These are phyloP conservation scores for Tetragnatha montana DNA, from an alignment of 2,888 invertebrate species.

Conservation along the genomic window DNA sequence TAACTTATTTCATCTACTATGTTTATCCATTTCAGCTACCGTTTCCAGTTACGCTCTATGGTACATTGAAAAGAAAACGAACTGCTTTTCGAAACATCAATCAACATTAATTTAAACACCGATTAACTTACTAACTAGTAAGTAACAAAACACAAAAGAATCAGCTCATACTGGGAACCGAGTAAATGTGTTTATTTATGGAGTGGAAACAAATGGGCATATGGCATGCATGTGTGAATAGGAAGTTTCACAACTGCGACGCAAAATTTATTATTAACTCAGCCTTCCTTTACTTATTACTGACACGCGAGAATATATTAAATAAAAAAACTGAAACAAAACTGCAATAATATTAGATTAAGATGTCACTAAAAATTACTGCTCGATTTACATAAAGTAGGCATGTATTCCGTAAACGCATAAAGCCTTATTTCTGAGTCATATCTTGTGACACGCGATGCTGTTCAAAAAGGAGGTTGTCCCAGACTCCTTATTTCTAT, in stretches of 20 bases:
- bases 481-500: not conserved
- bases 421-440: slow-evolving; percentile 39
- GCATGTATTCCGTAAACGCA: slow-evolving; percentile 9
- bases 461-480: not conserved
- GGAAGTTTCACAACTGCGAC: not conserved
- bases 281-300: slow-evolving; percentile 25
- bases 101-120: too few relatives aligned
- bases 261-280: slow-evolving; percentile 28
- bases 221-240: not conserved
- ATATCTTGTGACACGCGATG: slow-evolving; percentile 26
- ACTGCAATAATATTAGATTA: slow-evolving; percentile 55
- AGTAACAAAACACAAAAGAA: too few relatives aligned
- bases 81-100: too few relatives aligned
- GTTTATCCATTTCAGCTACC: too few relatives aligned
- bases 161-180: too few relatives aligned
- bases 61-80: too few relatives aligned
- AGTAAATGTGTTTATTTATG: not conserved
- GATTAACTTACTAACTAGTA: too few relatives aligned
- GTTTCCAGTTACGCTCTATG: too few relatives aligned
- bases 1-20: too few relatives aligned
- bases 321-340: slow-evolving; percentile 28
- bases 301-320: slow-evolving; percentile 25
- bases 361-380: slow-evolving; percentile 59
- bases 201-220: not conserved
- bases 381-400: slow-evolving; percentile 42